A percentile compares a stretch with the other conserved stretches of the same genome.
phyloP scores from a whole-genome alignment of 1,140 invertebrate genomes.

The Drosophila oshimai region DNA sequence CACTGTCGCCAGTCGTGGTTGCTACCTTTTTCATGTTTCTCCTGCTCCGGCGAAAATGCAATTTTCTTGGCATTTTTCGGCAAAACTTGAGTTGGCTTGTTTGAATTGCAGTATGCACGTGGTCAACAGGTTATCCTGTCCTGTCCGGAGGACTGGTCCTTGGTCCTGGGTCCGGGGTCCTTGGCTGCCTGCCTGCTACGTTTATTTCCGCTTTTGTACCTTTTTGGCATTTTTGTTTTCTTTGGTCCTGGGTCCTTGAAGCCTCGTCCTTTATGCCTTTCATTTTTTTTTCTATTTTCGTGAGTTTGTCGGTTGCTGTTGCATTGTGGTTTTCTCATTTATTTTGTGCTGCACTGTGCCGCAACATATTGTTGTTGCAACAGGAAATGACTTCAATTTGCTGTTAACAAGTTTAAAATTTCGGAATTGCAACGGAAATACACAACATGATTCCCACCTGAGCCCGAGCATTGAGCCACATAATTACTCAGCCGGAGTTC shows the following conservation, averaged over 20 bases:
- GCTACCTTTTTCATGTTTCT: slow-evolving; percentile 68
- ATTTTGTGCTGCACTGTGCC: slow-evolving; percentile 51
- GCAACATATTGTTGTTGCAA: slow-evolving; percentile 62
- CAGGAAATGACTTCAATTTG: slow-evolving; percentile 80
- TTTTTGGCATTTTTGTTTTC: slow-evolving; percentile 76
- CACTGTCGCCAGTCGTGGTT: slow-evolving; percentile 52
- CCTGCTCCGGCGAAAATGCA: slow-evolving; percentile 58
- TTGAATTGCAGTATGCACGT: slow-evolving; percentile 75
- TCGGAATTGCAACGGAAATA: slow-evolving; percentile 79
- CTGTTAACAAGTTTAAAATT: slow-evolving; percentile 81
- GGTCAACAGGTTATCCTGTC: slow-evolving; percentile 80
- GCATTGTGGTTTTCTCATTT: slow-evolving; percentile 77
- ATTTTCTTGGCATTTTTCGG: slow-evolving; percentile 80
- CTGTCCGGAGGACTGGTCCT: slow-evolving; percentile 46
- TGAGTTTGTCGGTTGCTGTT: slow-evolving; percentile 47
- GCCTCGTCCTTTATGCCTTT: slow-evolving; percentile 32
- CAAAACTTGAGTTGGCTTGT: slow-evolving; percentile 59
- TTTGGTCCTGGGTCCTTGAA: slow-evolving; percentile 23
- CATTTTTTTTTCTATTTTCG: slow-evolving; percentile 19
- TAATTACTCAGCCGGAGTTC: slow-evolving; percentile 62
- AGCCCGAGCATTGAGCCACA: slow-evolving; percentile 68
- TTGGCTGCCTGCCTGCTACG: slow-evolving; percentile 61
- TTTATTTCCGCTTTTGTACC: slow-evolving; percentile 80
- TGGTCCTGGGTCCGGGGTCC: slow-evolving; percentile 21
- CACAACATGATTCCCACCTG: slow-evolving; percentile 72